A percentile compares a stretch with the other conserved stretches of the same genome.
These are phyloP conservation scores for Meles meles DNA, from an alignment of 2,113 vertebrate genomes.

Conservation along the genomic window DNA sequence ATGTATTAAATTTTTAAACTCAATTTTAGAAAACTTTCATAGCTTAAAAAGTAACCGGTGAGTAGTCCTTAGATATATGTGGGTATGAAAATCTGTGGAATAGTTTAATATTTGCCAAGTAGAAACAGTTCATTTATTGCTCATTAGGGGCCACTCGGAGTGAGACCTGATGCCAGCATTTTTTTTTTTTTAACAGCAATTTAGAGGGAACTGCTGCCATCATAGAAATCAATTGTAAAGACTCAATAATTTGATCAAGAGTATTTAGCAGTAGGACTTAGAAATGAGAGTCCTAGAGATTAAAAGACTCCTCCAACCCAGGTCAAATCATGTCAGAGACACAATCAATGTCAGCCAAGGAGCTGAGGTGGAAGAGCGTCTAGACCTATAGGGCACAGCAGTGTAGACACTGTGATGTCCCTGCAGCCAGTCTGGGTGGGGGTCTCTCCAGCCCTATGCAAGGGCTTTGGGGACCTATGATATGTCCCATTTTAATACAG, in stretches of 20 bases:
- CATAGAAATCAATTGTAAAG: background rate
- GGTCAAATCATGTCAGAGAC: background rate
- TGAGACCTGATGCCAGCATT: background rate
- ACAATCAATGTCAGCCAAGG: background rate
- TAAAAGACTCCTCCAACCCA: background rate
- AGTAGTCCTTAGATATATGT: background rate
- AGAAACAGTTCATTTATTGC: background rate
- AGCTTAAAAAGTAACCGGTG: background rate
- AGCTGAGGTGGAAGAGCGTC: background rate
- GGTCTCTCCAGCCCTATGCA: background rate
- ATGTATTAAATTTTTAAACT: background rate
- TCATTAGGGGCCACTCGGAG: background rate
- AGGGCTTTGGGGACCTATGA: background rate
- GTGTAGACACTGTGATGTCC: background rate
- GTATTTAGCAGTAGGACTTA: background rate
- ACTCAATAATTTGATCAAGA: background rate
- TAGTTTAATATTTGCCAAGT: constrained; percentile 7
- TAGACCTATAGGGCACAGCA: background rate
- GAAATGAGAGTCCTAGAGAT: background rate
- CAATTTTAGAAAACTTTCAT: background rate
- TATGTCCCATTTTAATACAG: background rate
- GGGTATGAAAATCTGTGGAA: constrained; percentile 9
- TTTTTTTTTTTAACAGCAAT: background rate
- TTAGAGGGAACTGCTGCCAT: background rate
- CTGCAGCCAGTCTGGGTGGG: background rate